These are phyloP conservation scores for Holacanthus passer DNA, from an alignment of 2,113 vertebrate species.

Conservation along the genomic window DNA sequence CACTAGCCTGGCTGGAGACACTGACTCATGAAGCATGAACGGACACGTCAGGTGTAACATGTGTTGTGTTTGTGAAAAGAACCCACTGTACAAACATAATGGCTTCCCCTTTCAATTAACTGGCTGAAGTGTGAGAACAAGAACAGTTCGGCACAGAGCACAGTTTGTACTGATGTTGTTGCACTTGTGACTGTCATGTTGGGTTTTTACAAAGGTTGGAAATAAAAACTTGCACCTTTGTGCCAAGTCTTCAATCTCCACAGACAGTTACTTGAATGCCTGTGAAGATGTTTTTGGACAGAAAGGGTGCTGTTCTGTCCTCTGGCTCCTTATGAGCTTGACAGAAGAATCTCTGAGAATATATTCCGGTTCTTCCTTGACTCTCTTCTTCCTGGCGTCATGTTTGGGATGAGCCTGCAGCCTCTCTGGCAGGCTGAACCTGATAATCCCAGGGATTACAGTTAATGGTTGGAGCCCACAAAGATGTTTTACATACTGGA, in stretches of 20 bases:
- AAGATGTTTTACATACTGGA: conserved; percentile 25
- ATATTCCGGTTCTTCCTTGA: background rate
- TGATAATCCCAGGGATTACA: conserved; percentile 36
- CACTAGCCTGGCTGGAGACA: background rate
- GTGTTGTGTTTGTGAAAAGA: conserved; percentile 4
- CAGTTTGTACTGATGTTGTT: conserved; percentile 6
- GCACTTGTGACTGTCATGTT: conserved; percentile 4
- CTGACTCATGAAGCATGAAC: background rate
- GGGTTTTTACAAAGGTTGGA: conserved; percentile 23
- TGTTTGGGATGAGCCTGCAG: conserved; percentile 34
- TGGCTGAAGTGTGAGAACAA: background rate
- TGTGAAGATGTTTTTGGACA: conserved; percentile 31
- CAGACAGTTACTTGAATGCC: conserved; percentile 13
- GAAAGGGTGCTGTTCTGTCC: conserved; percentile 5
- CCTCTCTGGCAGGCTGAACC: conserved; percentile 10
- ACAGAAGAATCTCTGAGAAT: conserved; percentile 10
- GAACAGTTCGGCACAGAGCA: background rate
- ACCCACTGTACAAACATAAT: background rate
- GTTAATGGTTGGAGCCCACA: conserved; percentile 14
- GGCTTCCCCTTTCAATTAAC: background rate
- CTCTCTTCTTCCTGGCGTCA: background rate
- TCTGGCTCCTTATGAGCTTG: background rate
- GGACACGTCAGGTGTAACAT: background rate
- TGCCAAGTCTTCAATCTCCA: conserved; percentile 18
- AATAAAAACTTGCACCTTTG: conserved; percentile 5